phyloP scores from a whole-genome alignment of 2,888 invertebrate species.

The Leptodirus hochenwartii region DNA sequence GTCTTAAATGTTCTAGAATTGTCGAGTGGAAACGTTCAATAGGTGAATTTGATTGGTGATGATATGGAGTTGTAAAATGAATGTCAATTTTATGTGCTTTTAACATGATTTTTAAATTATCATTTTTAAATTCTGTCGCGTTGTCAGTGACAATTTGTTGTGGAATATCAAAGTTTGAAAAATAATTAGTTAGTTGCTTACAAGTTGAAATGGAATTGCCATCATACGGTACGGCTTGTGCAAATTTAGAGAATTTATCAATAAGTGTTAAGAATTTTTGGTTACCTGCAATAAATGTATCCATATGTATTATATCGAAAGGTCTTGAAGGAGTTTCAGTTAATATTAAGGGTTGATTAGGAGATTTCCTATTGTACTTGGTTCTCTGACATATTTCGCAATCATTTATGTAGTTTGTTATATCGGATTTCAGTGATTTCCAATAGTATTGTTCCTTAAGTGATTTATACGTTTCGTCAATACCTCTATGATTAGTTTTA shows the following conservation, averaged over 20 bases:
- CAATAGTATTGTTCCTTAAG: conserved; percentile 11
- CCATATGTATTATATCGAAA: conserved; percentile 7
- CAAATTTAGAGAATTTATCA: conserved; percentile 13
- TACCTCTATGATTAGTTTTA: conserved; percentile 11
- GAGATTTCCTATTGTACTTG: conserved; percentile 9
- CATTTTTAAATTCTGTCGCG: conserved; percentile 13
- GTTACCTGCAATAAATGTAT: conserved; percentile 5
- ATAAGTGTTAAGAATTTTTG: conserved; percentile 12
- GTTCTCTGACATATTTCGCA: conserved; percentile 6
- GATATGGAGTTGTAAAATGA: conserved; percentile 11
- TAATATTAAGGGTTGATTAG: conserved; percentile 5
- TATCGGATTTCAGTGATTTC: conserved; percentile 7
- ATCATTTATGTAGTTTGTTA: conserved; percentile 6
- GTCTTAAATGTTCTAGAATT: too few species aligned
- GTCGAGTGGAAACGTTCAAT: too few species aligned
- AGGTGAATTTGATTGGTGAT: too few species aligned
- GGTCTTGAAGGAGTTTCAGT: conserved; percentile 7
- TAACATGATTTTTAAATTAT: conserved; percentile 10
- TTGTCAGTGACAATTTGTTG: conserved; percentile 12
- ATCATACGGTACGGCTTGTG: conserved; percentile 9
- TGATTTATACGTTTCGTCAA: conserved; percentile 11
- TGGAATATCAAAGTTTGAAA: conserved; percentile 12
- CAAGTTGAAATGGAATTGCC: conserved; percentile 8
- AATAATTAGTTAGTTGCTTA: conserved; percentile 10
- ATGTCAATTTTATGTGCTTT: conserved; percentile 12